Conservation (phyloP, 2,797 vertebrate genomes). For the Lepilemur ruficaudatus region DNA sequence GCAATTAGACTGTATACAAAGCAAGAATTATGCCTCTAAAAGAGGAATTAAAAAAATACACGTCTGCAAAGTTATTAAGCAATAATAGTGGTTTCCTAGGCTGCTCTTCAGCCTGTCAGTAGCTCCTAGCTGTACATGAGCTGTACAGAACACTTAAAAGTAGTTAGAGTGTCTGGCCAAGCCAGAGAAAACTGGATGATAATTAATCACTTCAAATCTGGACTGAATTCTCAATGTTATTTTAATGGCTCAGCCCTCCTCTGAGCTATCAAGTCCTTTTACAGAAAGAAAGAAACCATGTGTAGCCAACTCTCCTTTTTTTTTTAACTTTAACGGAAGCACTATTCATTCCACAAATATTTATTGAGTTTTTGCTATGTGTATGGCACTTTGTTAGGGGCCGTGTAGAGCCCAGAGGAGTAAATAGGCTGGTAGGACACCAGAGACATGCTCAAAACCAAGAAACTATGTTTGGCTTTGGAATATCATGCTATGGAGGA, state of each 20-base stretch:
- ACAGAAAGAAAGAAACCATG: conserved; percentile 38
- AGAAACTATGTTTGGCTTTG: neutral
- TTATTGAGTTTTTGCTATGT: neutral
- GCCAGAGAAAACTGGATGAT: conserved; percentile 51
- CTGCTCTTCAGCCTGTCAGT: neutral
- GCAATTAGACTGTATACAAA: conserved; percentile 13
- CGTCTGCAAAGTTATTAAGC: conserved; percentile 8
- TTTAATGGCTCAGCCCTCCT: conserved; percentile 23
- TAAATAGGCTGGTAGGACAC: neutral
- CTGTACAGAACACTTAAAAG: conserved; percentile 30
- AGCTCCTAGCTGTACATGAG: neutral
- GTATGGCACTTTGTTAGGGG: neutral
- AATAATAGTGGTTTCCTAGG: conserved; percentile 1
- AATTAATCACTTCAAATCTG: conserved; percentile 60
- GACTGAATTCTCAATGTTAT: conserved; percentile 28
- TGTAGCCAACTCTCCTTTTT: conserved; percentile 12
- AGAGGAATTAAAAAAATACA: neutral
- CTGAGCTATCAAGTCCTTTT: conserved; percentile 36
- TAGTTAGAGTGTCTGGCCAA: conserved; percentile 29
- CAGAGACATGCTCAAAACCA: neutral
- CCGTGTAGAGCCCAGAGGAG: neutral
- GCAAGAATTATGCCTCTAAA: conserved; percentile 22
- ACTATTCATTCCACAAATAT: conserved; percentile 12
- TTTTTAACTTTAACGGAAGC: conserved; percentile 32
- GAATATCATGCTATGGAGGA: neutral